Percentiles rank a stretch among this genome's conserved stretches.
phyloP scores from a whole-genome alignment of 2,113 vertebrate genomes.

The Pachyramphus minor region DNA sequence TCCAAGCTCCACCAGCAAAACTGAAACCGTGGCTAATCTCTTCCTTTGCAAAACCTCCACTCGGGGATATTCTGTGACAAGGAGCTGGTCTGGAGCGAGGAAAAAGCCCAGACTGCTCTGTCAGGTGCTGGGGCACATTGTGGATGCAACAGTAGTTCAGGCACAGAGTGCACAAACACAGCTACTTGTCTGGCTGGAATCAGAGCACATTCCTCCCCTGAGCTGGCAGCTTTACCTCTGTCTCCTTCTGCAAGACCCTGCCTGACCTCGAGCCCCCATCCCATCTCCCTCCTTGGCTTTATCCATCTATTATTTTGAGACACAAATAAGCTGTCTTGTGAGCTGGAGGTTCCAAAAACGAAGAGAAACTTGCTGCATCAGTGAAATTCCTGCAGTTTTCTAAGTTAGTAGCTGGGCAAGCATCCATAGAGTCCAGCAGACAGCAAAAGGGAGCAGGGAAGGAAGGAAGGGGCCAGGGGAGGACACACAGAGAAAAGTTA shows the following conservation, averaged over 20 bases:
- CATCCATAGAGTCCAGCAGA: background rate
- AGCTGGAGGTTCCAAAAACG: background rate
- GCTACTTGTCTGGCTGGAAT: background rate
- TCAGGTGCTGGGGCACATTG: background rate
- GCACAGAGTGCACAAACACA: background rate
- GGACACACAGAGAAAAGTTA: background rate
- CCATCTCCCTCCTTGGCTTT: background rate
- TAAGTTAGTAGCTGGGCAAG: background rate
- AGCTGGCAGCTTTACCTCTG: background rate
- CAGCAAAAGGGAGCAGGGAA: background rate
- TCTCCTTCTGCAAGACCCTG: slow-evolving; percentile 5
- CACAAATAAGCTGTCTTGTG: background rate
- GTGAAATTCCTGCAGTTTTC: slow-evolving; percentile 11
- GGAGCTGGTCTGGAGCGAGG: background rate
- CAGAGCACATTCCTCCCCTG: background rate
- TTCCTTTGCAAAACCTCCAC: background rate
- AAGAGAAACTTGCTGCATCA: slow-evolving; percentile 42
- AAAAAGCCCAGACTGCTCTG: background rate
- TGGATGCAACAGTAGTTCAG: background rate
- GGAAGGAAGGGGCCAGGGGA: background rate
- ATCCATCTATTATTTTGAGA: background rate
- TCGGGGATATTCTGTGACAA: background rate
- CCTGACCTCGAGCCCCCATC: background rate
- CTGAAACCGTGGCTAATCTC: background rate
- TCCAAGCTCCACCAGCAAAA: background rate